A percentile compares a stretch with the other conserved stretches of the same genome.
Conservation (phyloP, 2,113 vertebrate species). For the Delphinus delphis region DNA sequence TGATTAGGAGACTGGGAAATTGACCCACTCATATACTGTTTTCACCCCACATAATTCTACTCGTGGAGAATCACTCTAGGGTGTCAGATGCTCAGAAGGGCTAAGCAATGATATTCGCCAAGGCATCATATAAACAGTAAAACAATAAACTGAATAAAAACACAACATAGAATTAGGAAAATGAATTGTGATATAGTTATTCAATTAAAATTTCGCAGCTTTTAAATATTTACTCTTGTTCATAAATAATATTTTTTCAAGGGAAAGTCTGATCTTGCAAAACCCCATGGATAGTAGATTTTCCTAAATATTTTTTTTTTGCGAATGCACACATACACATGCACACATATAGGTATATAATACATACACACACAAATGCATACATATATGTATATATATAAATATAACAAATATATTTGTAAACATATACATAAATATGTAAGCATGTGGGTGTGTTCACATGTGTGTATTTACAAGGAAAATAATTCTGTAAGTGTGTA, state of each 20-base stretch:
- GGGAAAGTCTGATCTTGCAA: neutral
- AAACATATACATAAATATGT: neutral
- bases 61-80: neutral
- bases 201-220: neutral
- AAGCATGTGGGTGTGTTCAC: neutral
- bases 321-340: neutral
- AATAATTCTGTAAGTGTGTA: neutral
- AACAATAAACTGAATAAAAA: neutral
- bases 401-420: neutral
- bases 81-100: neutral
- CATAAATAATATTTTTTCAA: neutral
- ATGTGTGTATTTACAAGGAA: neutral
- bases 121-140: neutral
- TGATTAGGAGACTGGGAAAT: neutral
- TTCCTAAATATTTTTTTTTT: neutral
- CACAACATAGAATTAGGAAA: neutral
- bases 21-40: neutral
- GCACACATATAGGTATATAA: neutral
- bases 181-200: neutral
- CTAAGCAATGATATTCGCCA: neutral
- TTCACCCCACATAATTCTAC: neutral
- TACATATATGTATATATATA: neutral
- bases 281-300: neutral
- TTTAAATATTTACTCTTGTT: neutral
- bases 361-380: neutral